Percentiles rank a stretch among this genome's conserved stretches.
Evolutionary conservation across 2,888 invertebrate species (phyloP).

Genomic region (Lapara coniferarum): DNA sequence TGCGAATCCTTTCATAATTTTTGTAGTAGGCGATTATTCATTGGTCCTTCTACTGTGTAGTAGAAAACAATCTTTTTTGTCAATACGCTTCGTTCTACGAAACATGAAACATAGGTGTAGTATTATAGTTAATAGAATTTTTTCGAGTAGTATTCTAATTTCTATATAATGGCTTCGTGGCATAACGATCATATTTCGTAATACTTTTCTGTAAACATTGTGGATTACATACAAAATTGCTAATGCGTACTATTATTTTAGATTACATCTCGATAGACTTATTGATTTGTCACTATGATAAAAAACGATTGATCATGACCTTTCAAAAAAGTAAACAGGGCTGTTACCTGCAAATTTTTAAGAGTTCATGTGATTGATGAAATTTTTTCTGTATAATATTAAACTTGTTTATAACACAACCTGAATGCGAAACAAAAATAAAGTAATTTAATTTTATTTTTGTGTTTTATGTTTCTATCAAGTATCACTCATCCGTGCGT

Average conservation of each 20-base stretch:
- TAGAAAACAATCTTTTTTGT: slow-evolving; percentile 45
- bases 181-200: background rate
- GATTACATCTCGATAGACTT: background rate
- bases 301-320: background rate
- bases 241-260: too few relatives aligned
- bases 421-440: background rate
- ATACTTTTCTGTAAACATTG: background rate
- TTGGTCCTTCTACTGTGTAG: slow-evolving; percentile 41
- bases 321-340: background rate
- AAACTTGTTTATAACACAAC: too few relatives aligned
- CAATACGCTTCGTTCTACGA: slow-evolving; percentile 45
- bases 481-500: too few relatives aligned
- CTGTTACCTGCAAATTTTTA: too few relatives aligned
- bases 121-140: too few relatives aligned
- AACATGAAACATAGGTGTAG: slow-evolving; percentile 8
- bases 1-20: background rate
- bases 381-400: too few relatives aligned
- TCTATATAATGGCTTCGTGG: too few relatives aligned
- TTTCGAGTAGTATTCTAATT: too few relatives aligned
- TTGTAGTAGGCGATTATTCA: slow-evolving; percentile 32
- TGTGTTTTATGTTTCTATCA: background rate
- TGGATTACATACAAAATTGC: too few relatives aligned
- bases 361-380: too few relatives aligned
- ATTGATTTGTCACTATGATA: background rate
- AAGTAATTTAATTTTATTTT: background rate